Evolutionary conservation across 2,888 invertebrate genomes (phyloP).

Genomic region (Alloscopus bannaensis): DNA sequence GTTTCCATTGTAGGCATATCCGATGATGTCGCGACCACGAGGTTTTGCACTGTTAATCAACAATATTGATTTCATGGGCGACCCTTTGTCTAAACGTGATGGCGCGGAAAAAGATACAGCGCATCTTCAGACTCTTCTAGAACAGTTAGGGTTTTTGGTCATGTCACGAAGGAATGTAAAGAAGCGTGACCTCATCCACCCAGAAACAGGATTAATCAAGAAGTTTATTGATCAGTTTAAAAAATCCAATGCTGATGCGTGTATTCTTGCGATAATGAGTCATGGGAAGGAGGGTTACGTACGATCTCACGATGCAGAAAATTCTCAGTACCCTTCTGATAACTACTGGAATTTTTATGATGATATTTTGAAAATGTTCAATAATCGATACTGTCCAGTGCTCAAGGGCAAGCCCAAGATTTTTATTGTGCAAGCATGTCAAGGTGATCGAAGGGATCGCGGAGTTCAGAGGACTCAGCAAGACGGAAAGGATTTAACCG

Average conservation of each 20-base stretch:
- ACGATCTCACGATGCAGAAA: conserved; percentile 63
- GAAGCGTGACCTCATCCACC: conserved; percentile 50
- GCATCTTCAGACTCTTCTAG: conserved; percentile 55
- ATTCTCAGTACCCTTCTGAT: background rate
- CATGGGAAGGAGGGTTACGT: conserved; percentile 67
- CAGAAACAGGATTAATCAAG: conserved; percentile 58
- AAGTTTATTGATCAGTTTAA: conserved; percentile 64
- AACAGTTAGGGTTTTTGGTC: conserved; percentile 62
- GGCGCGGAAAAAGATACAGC: conserved; percentile 68
- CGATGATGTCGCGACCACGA: conserved; percentile 67
- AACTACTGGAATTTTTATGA: conserved; percentile 63
- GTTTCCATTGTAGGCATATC: conserved; percentile 49
- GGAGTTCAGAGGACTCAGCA: conserved; percentile 57
- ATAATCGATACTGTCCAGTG: conserved; percentile 64
- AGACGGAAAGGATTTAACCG: conserved; percentile 38
- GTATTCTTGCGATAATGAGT: conserved; percentile 70
- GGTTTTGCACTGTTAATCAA: conserved; percentile 70
- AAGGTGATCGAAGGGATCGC: conserved; percentile 60
- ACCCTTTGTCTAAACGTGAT: conserved; percentile 42
- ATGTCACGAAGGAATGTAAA: conserved; percentile 54
- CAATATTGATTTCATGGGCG: conserved; percentile 67
- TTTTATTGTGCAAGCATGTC: conserved; percentile 70
- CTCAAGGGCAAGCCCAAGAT: conserved; percentile 69
- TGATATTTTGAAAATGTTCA: conserved; percentile 66
- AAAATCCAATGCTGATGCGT: conserved; percentile 54